Evolutionary conservation across 1,140 invertebrate genomes (phyloP).

Genomic region (Plectus sambesii): DNA sequence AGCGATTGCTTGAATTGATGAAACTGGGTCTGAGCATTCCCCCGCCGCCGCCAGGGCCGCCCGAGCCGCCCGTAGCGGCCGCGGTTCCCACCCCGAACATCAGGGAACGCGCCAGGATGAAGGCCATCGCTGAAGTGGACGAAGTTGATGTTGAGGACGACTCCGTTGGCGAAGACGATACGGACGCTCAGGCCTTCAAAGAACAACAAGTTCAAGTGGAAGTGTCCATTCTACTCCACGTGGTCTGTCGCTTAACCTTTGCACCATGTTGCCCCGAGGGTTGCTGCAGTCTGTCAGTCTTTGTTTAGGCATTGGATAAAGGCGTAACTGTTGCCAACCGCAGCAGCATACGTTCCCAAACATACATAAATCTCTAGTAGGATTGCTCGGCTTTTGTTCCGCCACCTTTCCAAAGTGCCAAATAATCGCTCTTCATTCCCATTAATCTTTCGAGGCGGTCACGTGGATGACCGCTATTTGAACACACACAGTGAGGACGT

Average conservation of each 20-base stretch:
- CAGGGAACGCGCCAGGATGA: constrained; percentile 44
- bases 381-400: too few relatives aligned
- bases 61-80: constrained; percentile 13
- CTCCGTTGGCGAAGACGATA: constrained; percentile 12
- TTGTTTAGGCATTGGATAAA: too few relatives aligned
- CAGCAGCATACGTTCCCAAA: too few relatives aligned
- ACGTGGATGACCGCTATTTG: too few relatives aligned
- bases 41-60: constrained; percentile 50
- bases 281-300: too few relatives aligned
- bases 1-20: constrained; percentile 50
- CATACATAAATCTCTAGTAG: too few relatives aligned
- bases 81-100: constrained; percentile 17
- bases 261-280: background rate
- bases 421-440: too few relatives aligned
- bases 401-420: too few relatives aligned
- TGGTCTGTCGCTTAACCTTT: constrained; percentile 9
- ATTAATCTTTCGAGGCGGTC: too few relatives aligned
- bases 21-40: constrained; percentile 56
- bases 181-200: constrained; percentile 12
- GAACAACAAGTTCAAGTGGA: constrained; percentile 39
- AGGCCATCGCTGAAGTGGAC: constrained; percentile 45
- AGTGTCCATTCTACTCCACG: constrained; percentile 32
- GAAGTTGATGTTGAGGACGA: constrained; percentile 30
- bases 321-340: too few relatives aligned
- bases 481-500: too few relatives aligned